Evolutionary conservation across 2,888 invertebrate genomes (phyloP), one percentile per base, ranked within the genome.

Genomic region (Lepidocyrtinus sp.): DNA sequence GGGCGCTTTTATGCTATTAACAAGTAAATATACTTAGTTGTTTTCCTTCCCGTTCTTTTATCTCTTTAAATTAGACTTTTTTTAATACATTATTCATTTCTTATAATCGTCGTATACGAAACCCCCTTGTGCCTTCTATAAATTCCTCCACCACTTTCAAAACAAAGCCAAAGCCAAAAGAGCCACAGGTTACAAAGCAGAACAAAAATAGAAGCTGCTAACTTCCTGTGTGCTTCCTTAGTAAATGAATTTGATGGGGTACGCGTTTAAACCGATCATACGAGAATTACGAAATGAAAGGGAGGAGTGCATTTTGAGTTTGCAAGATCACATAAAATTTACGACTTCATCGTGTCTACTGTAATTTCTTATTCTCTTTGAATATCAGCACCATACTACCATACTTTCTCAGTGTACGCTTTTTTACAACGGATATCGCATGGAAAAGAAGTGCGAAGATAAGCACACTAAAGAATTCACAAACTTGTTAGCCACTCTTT

Each of bases 301-400:
- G 21, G 59, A 2, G 50, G 50, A 50, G 5, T 50, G 36, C n/a
- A n/a, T n/a, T n/a, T n/a, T n/a, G 79, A 72, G 59, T 17, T 22
- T 62, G 24, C 19, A 46, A 78, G 67, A 78, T 73, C 68, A 73
- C 64, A 74, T 69, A 70, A 80, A 59, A 75, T 80, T 80, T 74
- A 79, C 68, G 70, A 46, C 74, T 74, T 79, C 67, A 59, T 67
- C 77, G 62, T 73, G 61, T 68, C 22, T 63, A 74, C 65, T 59
- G 59, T 24, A 70, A 80, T 75, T 80, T 80, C 75, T 61, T 75
- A 80, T 75, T 75, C 67, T 67, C 75, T 80, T 75, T 75, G 70
- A 71, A 71, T 17, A 64, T 45, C 68, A 19, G 22, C 62, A 19
- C 26, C 73, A 24, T 50, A n/a, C 17, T 22, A n/a, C n/a, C n/a